Evolutionary conservation across 2,113 vertebrate species (phyloP), one percentile per base, ranked within the genome.

Genomic region (Epinephelus fuscoguttatus): DNA sequence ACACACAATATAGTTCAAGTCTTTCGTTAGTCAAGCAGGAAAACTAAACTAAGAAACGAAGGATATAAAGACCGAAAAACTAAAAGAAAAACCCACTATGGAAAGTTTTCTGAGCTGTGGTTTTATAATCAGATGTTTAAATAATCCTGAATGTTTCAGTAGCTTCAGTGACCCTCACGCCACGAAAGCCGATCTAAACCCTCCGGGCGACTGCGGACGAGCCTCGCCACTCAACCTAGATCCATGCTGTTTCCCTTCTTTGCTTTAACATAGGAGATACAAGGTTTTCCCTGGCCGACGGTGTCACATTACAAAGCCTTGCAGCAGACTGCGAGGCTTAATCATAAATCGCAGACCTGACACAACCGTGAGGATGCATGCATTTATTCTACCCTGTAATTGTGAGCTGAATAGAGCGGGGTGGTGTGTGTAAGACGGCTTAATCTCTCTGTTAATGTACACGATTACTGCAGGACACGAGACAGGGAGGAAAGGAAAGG

Each of bases 401-500:
- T 60, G 59, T 0, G 33, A 49, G 55, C 30, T 0, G 57, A 57
- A 49, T 1, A 4, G 66, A 80, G 40, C 61, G 0, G n/a, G 0
- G 75, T 40, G 62, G 69, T 53, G 1, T 47, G 68, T 0, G 37
- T 2, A 59, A 66, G 0, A 82, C 9, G 37, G 60, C 6, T 30
- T 49, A 4, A 68, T 69, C 2, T 60, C 27, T 57, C 6, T 18
- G 40, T 25, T 69, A 68, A 57, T 1, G 18, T 33, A 7, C 14
- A 6, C 12, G 21, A 12, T 47, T 37, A 53, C 4, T 1, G 55
- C 68, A 69, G 25, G 75, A 30, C 0, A 0, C 18, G 57, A 17
- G 30, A 19, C 0, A 17, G 18, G 12, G 25, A 0, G 42, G 0
- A 0, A 6, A 70, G 57, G 19, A 37, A 1, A 37, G 33, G 33